Evolutionary conservation across 2,797 vertebrate species (phyloP).

Genomic region (Brachyalestes nurse): DNA sequence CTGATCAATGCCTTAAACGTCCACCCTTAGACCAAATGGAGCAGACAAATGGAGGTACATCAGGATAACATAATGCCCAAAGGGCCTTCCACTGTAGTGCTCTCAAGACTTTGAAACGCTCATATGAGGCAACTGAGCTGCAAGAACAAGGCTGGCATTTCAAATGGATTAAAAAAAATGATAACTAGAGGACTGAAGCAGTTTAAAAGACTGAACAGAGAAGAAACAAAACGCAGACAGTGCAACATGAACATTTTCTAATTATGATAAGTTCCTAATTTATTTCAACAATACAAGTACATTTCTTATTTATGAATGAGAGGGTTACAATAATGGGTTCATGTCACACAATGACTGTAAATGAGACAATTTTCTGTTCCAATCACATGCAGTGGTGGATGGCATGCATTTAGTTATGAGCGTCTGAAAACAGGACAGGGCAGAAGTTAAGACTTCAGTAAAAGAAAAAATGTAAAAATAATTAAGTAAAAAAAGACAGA

Average conservation of each 20-base stretch:
- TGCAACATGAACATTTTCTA: not conserved
- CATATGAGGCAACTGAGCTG: not conserved
- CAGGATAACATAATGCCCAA: constrained; percentile 2
- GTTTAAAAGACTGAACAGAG: not conserved
- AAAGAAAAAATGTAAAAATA: not conserved
- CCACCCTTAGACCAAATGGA: constrained; percentile 17
- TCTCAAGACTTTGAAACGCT: not conserved
- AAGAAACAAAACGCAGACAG: not conserved
- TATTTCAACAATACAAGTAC: not conserved
- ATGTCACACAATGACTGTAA: not conserved
- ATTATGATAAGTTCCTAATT: not conserved
- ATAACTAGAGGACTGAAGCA: not conserved
- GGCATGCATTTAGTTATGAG: constrained; percentile 20
- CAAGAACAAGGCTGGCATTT: not conserved
- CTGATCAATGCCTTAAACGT: constrained; percentile 35
- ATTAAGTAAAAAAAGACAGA: not conserved
- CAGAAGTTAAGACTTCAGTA: not conserved
- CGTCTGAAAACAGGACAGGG: constrained; percentile 20
- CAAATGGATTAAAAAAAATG: not conserved
- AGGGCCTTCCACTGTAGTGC: not conserved
- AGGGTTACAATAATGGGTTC: not conserved
- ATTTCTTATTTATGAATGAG: not conserved
- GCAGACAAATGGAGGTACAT: not conserved
- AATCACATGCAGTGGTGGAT: constrained; percentile 3
- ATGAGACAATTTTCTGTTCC: constrained; percentile 1